These are phyloP conservation scores for Myiozetetes cayanensis DNA, from an alignment of 2,113 vertebrate genomes.

Conservation along the genomic window DNA sequence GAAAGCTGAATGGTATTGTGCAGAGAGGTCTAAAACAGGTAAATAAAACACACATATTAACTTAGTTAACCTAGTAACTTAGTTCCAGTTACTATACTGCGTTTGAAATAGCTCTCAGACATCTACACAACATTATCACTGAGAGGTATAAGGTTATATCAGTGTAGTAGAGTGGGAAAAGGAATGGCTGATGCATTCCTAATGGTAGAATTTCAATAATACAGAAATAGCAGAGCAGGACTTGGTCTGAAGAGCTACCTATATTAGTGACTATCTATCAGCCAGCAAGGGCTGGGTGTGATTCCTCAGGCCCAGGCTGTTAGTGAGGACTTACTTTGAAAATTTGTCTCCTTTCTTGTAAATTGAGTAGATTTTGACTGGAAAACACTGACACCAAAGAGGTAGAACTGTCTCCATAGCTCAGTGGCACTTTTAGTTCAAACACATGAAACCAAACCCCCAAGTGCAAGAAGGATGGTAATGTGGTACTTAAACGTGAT, in stretches of 20 bases:
- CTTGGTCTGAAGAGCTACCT: neutral
- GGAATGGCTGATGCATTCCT: neutral
- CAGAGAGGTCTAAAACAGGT: neutral
- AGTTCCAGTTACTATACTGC: rapidly evolving
- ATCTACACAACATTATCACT: too few relatives aligned
- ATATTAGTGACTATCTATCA: neutral
- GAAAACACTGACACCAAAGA: neutral
- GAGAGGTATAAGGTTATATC: neutral
- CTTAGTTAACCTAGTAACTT: neutral
- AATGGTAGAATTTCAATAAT: neutral
- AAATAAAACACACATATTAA: neutral
- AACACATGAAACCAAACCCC: rapidly evolving
- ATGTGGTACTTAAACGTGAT: neutral
- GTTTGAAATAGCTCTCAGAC: neutral
- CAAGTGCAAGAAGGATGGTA: neutral
- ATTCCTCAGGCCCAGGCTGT: neutral
- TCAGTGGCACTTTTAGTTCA: neutral
- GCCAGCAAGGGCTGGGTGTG: neutral
- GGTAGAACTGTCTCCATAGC: neutral
- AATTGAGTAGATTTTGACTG: neutral
- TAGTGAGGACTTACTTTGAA: neutral
- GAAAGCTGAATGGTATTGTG: neutral
- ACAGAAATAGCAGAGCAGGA: neutral
- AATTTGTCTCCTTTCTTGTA: neutral
- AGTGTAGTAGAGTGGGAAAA: neutral